Percentiles rank a stretch among this genome's conserved stretches.
phyloP scores from a whole-genome alignment of 2,797 vertebrate genomes.

The Cephalopachus bancanus region DNA sequence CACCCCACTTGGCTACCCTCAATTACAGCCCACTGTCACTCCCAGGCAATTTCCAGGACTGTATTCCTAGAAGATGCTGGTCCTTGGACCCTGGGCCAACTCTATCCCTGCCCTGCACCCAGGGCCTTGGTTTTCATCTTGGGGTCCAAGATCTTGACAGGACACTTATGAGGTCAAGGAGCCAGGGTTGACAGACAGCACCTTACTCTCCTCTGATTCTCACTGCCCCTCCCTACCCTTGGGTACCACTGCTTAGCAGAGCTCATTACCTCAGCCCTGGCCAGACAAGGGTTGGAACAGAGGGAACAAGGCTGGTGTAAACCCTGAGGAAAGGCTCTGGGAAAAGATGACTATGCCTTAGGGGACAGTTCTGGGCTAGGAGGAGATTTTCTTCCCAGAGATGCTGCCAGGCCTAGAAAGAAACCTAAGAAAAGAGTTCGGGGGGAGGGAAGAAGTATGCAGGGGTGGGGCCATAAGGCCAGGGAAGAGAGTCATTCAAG shows the following conservation, averaged over 20 bases:
- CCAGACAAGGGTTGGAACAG: not conserved
- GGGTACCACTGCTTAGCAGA: slow-evolving; percentile 49
- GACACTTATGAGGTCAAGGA: slow-evolving; percentile 42
- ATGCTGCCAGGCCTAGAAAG: not conserved
- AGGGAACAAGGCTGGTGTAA: not conserved
- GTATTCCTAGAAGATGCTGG: fast-evolving
- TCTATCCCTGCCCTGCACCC: not conserved
- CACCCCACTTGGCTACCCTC: not conserved
- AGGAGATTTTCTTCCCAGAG: not conserved
- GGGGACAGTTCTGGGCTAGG: not conserved
- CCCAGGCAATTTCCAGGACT: not conserved
- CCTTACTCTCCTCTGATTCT: slow-evolving; percentile 51
- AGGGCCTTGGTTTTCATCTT: not conserved
- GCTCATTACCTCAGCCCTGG: slow-evolving; percentile 62
- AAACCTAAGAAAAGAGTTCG: not conserved
- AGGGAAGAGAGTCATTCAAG: not conserved
- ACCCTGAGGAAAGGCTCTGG: not conserved
- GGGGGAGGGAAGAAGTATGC: no score
- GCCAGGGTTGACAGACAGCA: slow-evolving; percentile 59
- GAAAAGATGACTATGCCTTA: not conserved
- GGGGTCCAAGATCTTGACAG: slow-evolving; percentile 13
- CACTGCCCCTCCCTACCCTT: slow-evolving; percentile 31
- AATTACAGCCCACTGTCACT: not conserved
- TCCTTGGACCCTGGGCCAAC: not conserved
- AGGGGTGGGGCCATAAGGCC: not conserved